phyloP scores from a whole-genome alignment of 2,113 vertebrate species.

The Origma solitaria region DNA sequence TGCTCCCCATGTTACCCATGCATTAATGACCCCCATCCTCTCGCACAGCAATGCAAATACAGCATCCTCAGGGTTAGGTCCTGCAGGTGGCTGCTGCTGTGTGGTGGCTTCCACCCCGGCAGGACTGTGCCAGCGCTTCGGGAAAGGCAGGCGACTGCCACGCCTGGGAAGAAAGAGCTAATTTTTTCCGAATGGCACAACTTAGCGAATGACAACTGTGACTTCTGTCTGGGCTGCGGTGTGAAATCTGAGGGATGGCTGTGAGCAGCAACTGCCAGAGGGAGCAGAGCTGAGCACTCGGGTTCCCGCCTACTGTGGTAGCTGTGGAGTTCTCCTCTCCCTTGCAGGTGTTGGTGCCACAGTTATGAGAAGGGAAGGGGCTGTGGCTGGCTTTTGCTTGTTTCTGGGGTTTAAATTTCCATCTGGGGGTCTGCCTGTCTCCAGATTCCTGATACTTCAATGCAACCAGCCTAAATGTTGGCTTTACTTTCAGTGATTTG shows the following conservation, averaged over 20 bases:
- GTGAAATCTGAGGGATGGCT: slow-evolving; percentile 11
- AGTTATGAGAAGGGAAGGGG: neutral
- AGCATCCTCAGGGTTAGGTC: neutral
- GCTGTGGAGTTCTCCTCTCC: neutral
- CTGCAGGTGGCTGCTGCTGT: neutral
- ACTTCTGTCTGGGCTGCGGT: neutral
- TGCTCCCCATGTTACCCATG: fast-evolving
- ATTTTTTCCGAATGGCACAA: slow-evolving; percentile 10
- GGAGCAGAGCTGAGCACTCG: neutral
- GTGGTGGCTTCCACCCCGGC: neutral
- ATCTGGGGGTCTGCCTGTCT: neutral
- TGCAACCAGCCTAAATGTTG: neutral
- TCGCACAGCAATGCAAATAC: neutral
- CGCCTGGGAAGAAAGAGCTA: neutral
- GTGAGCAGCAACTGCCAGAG: slow-evolving; percentile 25
- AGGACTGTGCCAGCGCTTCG: fast-evolving
- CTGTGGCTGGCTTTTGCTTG: neutral
- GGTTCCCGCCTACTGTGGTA: neutral
- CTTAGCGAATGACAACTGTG: slow-evolving; percentile 16
- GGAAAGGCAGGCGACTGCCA: neutral
- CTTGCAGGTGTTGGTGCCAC: neutral
- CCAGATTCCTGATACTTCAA: neutral
- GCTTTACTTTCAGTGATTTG: neutral
- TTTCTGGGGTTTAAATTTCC: neutral
- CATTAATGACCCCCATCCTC: neutral